Base-by-base conservation (phyloP, 2,113 vertebrate species). In the Onychostruthus taczanowskii region DNA sequence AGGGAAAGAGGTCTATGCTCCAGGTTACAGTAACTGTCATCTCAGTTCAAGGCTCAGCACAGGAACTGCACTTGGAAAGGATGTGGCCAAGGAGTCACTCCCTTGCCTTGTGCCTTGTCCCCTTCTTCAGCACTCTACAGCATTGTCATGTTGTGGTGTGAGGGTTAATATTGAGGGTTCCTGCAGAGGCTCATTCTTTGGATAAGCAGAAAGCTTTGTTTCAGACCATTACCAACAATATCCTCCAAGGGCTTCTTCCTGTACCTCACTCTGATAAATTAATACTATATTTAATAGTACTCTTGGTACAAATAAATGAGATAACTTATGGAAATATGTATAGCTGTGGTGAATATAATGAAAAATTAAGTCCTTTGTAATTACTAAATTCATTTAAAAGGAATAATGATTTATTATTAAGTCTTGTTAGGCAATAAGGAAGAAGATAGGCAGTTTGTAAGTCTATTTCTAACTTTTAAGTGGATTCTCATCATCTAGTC, bases 261-360 rank as follows among this genome's bases (percentile, higher is more conserved):
- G 12, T 63, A 88, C 44, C 43, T 64, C 28, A 31, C 61, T 95
- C 68, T 67, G 83, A 70, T 52, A 88, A 90, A 92, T 91, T 86
- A 93, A 85, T 74, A 35, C 31, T 72, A n/a, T 72, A 81, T 83
- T 94, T 95, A 83, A 93, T 95, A 74, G 63, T 78, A 30, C 59
- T 90, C 92, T 86, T 77, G 92, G n/a, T 93, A 81, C 47, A 96
- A 96, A 94, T 94, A 83, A 90, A 92, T 76, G 79, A 91, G 78
- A 93, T 91, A 90, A 74, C 87, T 91, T 89, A 87, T 14, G 35
- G 68, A 87, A 83, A 90, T 77, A 91, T 18, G 39, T 95, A 86
- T 69, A 70, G 56, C 72, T 74, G 19, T 41, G 31, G 82, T 67
- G 87, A 94, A 52, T 70, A 87, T 88, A 93, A 93, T 81, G 59